Evolutionary conservation across 2,888 invertebrate species (phyloP), one percentile per base, ranked within the genome.

Genomic region (Synanthedon myopaeformis): DNA sequence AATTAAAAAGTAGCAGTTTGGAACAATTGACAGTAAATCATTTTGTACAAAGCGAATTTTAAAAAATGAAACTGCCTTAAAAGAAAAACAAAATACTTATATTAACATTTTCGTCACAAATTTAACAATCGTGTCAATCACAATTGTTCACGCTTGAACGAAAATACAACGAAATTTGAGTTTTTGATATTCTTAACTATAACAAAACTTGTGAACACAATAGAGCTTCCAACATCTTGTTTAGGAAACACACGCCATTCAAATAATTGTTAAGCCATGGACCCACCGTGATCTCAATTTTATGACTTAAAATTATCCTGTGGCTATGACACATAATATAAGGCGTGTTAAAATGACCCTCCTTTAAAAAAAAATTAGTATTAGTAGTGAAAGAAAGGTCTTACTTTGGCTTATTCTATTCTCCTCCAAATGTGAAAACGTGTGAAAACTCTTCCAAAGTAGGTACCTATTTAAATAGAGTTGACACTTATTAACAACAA

Each of bases 221-320:
- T 74, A 63, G 45, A 45, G 64, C 72, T 65, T 70, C 80, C 76
- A 73, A 79, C 70, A 70, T 80, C 79, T 83, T 83, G 80, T 84
- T 84, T 79, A 76, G 65, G 65, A 79, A 81, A 83, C 77, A 83
- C 57, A 65, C 64, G 68, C 65, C 72, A 63, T 66, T 62, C 54
- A 62, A 65, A 74, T 70, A 74, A 76, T 69, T 59, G 69, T 56
- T 52, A 74, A 70, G 69, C 66, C 70, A 64, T 65, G 57, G 64
- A 79, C 74, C 83, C 82, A 82, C 82, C 80, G 71, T 81, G 82
- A 79, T 76, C 61, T 69, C 56, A 35, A 35, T 35, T 35, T 10
- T 35, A 35, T 35, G 10, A 35, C 35, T 35, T 35, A 3, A 35
- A 35, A 10, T 35, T 35, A 35, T 35, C 35, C 35, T 35, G 35